Percentiles rank a stretch among this genome's conserved stretches.
Evolutionary conservation across 2,888 invertebrate genomes (phyloP).

Genomic region (Ceraclea dissimilis): DNA sequence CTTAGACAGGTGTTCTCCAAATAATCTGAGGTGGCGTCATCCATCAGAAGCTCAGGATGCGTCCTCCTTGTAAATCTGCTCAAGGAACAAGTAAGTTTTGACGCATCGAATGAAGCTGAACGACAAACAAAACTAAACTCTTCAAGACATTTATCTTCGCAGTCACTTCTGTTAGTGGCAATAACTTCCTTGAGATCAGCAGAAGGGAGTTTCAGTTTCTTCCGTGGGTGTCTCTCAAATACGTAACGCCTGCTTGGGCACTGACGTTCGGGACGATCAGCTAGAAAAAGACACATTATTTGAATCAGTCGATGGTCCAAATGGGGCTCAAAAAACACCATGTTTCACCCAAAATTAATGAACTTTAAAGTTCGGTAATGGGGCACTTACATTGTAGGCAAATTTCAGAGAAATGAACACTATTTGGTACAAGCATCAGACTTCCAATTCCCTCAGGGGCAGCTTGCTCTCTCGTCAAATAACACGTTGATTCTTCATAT

Average conservation of each 20-base stretch:
- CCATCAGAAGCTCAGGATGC: conserved; percentile 75
- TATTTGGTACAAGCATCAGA: conserved; percentile 81
- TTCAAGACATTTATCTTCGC: conserved; percentile 82
- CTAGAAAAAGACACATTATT: conserved; percentile 34
- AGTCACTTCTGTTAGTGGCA: conserved; percentile 79
- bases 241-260: conserved; percentile 84
- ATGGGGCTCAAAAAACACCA: not conserved
- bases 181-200: conserved; percentile 80
- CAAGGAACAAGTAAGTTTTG: conserved; percentile 69
- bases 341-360: too few species aligned
- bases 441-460: conserved; percentile 84
- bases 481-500: conserved; percentile 84
- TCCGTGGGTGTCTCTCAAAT: conserved; percentile 79
- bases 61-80: conserved; percentile 78
- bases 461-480: conserved; percentile 76
- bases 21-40: conserved; percentile 83
- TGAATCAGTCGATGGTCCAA: not conserved
- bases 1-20: conserved; percentile 86
- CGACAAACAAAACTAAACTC: conserved; percentile 86
- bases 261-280: conserved; percentile 79
- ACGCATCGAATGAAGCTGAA: conserved; percentile 76
- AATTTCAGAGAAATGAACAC: conserved; percentile 84
- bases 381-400: conserved; percentile 76
- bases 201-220: conserved; percentile 71
- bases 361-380: too few species aligned